These are phyloP conservation scores for Trogon melanurus DNA, from an alignment of 2,113 vertebrate genomes.

Conservation along the genomic window DNA sequence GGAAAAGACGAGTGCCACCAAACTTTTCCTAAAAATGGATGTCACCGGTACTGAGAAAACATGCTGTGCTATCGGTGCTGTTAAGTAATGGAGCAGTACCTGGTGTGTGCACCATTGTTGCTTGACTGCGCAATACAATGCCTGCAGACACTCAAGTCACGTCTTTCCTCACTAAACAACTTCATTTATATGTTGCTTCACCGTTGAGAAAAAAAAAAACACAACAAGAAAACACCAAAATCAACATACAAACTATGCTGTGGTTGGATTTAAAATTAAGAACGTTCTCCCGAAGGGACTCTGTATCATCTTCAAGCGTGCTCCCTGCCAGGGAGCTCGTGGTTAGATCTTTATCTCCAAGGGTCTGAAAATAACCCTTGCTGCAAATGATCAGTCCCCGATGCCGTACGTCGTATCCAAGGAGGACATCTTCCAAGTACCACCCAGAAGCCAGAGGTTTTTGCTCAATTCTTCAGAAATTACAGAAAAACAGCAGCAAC, in stretches of 20 bases:
- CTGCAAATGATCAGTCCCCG: not conserved
- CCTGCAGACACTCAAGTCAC: not conserved
- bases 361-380: not conserved
- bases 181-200: not conserved
- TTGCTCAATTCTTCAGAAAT: not conserved
- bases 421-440: not conserved
- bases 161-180: not conserved
- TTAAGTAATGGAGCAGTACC: not conserved
- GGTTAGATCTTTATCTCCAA: slow-evolving; percentile 12
- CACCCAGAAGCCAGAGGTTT: not conserved
- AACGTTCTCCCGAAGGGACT: not conserved
- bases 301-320: not conserved
- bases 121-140: accelerated
- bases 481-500: not conserved
- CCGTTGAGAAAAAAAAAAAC: not conserved
- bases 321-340: not conserved
- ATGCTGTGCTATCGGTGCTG: too few species aligned
- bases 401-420: accelerated
- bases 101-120: accelerated
- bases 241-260: not conserved
- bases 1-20: not conserved
- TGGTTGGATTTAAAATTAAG: not conserved
- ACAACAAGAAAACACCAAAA: not conserved
- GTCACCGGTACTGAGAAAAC: not conserved
- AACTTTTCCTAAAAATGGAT: not conserved